Evolutionary conservation across 1,140 invertebrate genomes (phyloP).

Genomic region (Calephelis virginiensis): DNA sequence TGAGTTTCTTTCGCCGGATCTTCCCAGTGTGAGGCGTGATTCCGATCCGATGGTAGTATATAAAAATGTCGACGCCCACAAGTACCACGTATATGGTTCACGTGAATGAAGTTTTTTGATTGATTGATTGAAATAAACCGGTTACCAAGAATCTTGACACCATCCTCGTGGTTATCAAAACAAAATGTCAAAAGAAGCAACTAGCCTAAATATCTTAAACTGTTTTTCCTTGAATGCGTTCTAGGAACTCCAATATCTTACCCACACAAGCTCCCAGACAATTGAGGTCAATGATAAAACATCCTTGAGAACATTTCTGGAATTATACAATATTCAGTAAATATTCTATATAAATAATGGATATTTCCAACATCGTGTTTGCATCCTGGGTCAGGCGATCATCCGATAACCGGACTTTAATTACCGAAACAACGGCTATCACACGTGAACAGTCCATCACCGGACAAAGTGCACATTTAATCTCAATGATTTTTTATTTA

Average conservation of each 20-base stretch:
- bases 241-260: neutral
- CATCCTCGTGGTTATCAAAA: no score
- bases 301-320: constrained; percentile 9
- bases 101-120: no score
- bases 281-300: neutral
- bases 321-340: constrained; percentile 7
- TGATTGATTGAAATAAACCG: no score
- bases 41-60: no score
- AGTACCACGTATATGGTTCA: no score
- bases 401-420: neutral
- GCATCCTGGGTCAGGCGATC: constrained; percentile 9
- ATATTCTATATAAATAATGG: constrained; percentile 7
- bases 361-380: constrained; percentile 13
- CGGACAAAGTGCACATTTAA: constrained; percentile 8
- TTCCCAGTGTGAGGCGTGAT: no score
- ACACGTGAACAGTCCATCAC: neutral
- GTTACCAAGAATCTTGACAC: no score
- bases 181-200: no score
- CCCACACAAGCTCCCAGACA: neutral
- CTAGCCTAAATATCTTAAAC: no score
- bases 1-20: no score
- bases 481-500: neutral
- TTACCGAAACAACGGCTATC: constrained; percentile 5
- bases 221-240: no score
- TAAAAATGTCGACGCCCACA: no score